Base-by-base conservation (phyloP, 2,797 vertebrate species). In the Garrulus glandarius region DNA sequence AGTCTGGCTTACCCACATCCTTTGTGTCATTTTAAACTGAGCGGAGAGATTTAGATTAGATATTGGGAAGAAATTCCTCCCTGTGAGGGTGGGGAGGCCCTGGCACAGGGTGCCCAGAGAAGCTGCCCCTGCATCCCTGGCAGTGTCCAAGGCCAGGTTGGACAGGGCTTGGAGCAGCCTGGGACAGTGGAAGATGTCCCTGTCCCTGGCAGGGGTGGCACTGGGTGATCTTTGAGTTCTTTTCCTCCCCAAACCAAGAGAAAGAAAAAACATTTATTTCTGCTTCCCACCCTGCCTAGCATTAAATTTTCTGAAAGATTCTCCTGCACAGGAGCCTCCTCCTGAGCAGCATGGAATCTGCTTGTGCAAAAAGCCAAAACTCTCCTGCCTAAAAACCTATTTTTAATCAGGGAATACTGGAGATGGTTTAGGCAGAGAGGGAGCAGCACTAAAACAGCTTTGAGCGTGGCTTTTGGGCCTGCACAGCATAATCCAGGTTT, bases 161-260 rank as follows among this genome's bases (percentile, higher is more conserved):
- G 47, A 24, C 0, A 0, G 20, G 17, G 9, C 34, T 41, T 15
- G 41, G 64, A 86, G 41, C 34, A 22, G 0, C 30, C 64, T 77
- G 64, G 21, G 30, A 15, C 0, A 32, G 26, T 30, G 56, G 34
- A 1, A 55, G 26, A 7, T 36, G 30, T 46, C 47, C 46, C 29
- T 49, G n/a, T 6, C 10, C n/a, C 7, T 34, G n/a, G 63, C 22
- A 52, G 10, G 4, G 16, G 19, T 37, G 23, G 15, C 0, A n/a
- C 29, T 85, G 63, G 39, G 3, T 39, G 47, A 5, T 2, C 30
- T 77, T 59, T 41, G 26, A 47, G 21, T 26, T 61, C 5, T 23
- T 78, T 63, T 70, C 17, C 26, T 18, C 36, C 26, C 21, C 34
- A 36, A 49, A 61, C 30, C 12, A 41, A 61, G 26, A 41, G 30